These are phyloP conservation scores for Galago senegalensis DNA, from an alignment of 2,797 vertebrate genomes.

Conservation along the genomic window DNA sequence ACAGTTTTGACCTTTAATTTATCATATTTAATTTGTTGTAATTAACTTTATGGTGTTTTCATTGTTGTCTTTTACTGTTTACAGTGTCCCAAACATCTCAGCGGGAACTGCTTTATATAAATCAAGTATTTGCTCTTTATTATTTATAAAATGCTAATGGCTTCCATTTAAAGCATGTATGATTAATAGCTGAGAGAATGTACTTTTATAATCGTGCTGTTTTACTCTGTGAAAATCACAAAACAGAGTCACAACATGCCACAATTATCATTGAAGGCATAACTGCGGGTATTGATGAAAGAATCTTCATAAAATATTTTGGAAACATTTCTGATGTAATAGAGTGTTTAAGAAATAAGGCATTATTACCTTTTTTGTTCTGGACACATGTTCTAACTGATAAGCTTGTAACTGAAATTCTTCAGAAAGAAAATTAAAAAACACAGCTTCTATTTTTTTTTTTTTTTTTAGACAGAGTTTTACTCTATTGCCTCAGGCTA, in stretches of 20 bases:
- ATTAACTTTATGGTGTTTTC: conserved; percentile 80
- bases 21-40: conserved; percentile 70
- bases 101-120: conserved; percentile 70
- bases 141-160: conserved; percentile 80
- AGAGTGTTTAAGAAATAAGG: neutral
- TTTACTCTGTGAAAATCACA: conserved; percentile 76
- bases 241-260: conserved; percentile 58
- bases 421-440: conserved; percentile 3
- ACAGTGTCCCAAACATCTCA: conserved; percentile 72
- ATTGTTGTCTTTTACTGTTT: conserved; percentile 74
- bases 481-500: too few relatives aligned
- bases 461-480: too few relatives aligned
- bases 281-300: neutral
- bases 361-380: neutral
- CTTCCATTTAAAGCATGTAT: conserved; percentile 73
- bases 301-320: conserved; percentile 61
- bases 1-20: conserved; percentile 61
- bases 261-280: conserved; percentile 18
- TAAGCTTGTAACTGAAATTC: conserved; percentile 17
- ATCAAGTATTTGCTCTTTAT: conserved; percentile 73
- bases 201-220: conserved; percentile 66
- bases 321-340: conserved; percentile 13
- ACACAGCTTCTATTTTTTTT: neutral
- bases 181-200: conserved; percentile 73
- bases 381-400: neutral